Evolutionary conservation across 2,888 invertebrate species (phyloP), one percentile per base, ranked within the genome.

Genomic region (Luperina nickerlii): DNA sequence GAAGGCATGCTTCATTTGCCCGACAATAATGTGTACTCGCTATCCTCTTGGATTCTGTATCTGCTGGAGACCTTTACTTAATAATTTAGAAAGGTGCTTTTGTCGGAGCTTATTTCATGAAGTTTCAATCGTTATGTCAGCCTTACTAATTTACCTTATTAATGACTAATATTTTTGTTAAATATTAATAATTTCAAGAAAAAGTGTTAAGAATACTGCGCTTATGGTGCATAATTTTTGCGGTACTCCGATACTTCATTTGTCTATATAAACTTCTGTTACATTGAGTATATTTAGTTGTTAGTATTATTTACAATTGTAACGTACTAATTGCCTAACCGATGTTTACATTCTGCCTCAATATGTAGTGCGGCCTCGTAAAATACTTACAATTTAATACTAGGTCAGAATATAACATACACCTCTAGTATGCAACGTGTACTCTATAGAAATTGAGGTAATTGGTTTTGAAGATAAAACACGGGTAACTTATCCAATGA

Each of bases 381-480:
- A 89, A 93, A 92, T 93, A 94, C 95, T 94, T 94, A 94, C 87
- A 93, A 94, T 95, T 95, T 95, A 95, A 94, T 92, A 95, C 94
- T 95, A 96, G 87, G 91, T 91, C 93, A 95, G 94, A 95, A 94
- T 93, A 94, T 91, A 92, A 94, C 91, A 94, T 92, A 95, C 94
- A 94, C 93, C 92, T 93, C 92, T 92, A 93, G 92, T 92, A 94
- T 92, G 94, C 91, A 92, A 92, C 91, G 94, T 93, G 95, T 94
- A 95, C 92, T 93, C 95, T 96, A 96, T 95, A 95, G 95, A 96
- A 94, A 96, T 96, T 96, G 97, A 97, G 97, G 97, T 97, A 97
- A 96, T 96, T 95, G 96, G 96, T 96, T 96, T 94, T 92, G 95
- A 96, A 95, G 94, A 95, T 92, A 95, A 94, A 94, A 95, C 93